A percentile compares a stretch with the other conserved stretches of the same genome.
Conservation (phyloP, 1,140 invertebrate genomes). For the Lordiphosa collinella region DNA sequence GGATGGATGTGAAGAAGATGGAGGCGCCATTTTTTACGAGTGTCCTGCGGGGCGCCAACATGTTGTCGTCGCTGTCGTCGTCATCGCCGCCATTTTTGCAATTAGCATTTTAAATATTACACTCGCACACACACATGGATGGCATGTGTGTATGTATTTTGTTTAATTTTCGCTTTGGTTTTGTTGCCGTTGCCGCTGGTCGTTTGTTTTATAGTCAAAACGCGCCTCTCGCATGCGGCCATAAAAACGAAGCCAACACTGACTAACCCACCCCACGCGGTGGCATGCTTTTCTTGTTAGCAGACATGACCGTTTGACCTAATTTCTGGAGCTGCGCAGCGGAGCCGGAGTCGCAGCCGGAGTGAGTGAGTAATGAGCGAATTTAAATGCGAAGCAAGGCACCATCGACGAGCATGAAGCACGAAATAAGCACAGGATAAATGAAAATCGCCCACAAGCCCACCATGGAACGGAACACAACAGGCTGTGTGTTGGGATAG, state of each 20-base stretch:
- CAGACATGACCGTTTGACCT: constrained; percentile 74
- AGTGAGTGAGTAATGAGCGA: constrained; percentile 53
- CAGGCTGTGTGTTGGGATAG: constrained; percentile 7
- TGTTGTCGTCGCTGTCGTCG: constrained; percentile 7
- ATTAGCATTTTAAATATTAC: constrained; percentile 61
- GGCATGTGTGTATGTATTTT: constrained; percentile 7
- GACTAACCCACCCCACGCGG: constrained; percentile 10
- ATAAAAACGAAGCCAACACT: constrained; percentile 50
- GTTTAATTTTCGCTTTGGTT: constrained; percentile 37
- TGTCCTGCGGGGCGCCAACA: constrained; percentile 13
- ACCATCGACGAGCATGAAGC: constrained; percentile 27
- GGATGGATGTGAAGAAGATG: constrained; percentile 13
- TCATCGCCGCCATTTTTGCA: constrained; percentile 49
- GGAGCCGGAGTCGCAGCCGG: constrained; percentile 26
- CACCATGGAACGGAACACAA: not conserved
- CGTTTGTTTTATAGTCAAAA: constrained; percentile 54
- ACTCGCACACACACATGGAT: constrained; percentile 10
- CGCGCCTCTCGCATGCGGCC: constrained; percentile 50
- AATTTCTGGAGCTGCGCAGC: constrained; percentile 57
- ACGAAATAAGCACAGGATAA: constrained; percentile 33
- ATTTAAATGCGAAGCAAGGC: constrained; percentile 57
- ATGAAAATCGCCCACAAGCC: constrained; percentile 42
- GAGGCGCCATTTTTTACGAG: constrained; percentile 28
- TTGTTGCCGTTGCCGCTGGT: constrained; percentile 27
- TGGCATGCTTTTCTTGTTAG: constrained; percentile 37